These are phyloP conservation scores for Holothuria leucospilota DNA, from an alignment of 53 echinoderm and acorn worm species.

Conservation along the genomic window DNA sequence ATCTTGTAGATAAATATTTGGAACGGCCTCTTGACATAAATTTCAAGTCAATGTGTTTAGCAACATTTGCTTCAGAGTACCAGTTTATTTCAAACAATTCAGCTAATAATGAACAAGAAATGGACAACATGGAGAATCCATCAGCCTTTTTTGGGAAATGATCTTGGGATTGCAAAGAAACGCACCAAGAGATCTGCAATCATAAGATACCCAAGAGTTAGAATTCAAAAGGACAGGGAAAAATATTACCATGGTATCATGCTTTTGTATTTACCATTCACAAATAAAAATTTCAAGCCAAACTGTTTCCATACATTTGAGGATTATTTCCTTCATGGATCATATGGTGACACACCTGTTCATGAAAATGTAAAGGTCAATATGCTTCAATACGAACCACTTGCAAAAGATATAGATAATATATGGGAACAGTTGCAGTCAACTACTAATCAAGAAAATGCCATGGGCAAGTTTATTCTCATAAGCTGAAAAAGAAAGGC, in stretches of 20 bases:
- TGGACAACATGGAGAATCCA: no score
- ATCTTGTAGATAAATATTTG: conserved; percentile 26
- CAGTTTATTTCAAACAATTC: neutral
- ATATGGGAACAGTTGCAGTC: conserved; percentile 16
- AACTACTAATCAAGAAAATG: conserved; percentile 37
- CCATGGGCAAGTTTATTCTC: conserved; percentile 55
- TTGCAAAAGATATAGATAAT: neutral
- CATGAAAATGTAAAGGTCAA: neutral
- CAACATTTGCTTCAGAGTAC: conserved; percentile 5
- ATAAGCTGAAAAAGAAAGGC: conserved; percentile 34
- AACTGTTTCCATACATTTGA: neutral
- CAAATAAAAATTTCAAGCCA: conserved; percentile 1
- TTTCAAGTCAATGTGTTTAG: conserved; percentile 16
- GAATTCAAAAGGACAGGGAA: neutral
- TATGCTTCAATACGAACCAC: conserved; percentile 28
- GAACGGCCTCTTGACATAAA: neutral
- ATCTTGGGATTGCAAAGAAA: neutral
- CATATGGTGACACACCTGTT: neutral
- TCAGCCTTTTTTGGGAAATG: neutral
- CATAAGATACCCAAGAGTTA: conserved; percentile 14
- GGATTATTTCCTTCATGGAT: neutral
- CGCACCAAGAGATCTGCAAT: neutral
- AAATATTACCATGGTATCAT: neutral
- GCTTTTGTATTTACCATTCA: conserved; percentile 14
- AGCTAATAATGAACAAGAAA: no score